Conservation (phyloP, 2,797 vertebrate species). For the Sternotherus odoratus region DNA sequence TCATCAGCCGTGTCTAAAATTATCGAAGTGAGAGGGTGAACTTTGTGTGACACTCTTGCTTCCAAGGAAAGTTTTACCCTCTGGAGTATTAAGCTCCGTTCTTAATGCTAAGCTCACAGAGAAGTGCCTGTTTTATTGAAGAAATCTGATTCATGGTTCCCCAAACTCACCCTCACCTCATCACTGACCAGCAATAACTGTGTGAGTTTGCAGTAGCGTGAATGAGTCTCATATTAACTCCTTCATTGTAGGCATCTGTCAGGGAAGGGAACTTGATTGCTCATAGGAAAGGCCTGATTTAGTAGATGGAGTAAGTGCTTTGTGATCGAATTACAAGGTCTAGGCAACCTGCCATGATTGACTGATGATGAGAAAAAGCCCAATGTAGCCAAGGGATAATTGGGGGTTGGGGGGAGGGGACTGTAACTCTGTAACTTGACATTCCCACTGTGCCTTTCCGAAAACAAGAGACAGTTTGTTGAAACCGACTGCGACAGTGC, state of each 20-base stretch:
- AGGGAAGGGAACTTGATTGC: not conserved
- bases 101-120: not conserved
- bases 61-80: not conserved
- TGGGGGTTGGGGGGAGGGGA: not conserved
- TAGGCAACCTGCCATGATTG: not conserved
- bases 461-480: not conserved
- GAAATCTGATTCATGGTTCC: not conserved
- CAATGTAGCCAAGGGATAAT: not conserved
- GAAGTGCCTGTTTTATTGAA: not conserved
- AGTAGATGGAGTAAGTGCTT: not conserved
- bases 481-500: not conserved
- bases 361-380: not conserved
- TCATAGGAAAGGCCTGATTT: not conserved
- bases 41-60: slow-evolving; percentile 34
- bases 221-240: not conserved
- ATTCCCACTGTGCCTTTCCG: fast-evolving
- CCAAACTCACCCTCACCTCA: not conserved
- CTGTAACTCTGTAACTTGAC: not conserved
- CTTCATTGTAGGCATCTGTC: fast-evolving
- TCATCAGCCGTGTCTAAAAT: not conserved
- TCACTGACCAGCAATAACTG: not conserved
- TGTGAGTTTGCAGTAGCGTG: not conserved
- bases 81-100: not conserved
- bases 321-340: not conserved
- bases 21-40: slow-evolving; percentile 32